Base-by-base conservation (phyloP, 2,888 invertebrate genomes). In the Pimpla rufipes region DNA sequence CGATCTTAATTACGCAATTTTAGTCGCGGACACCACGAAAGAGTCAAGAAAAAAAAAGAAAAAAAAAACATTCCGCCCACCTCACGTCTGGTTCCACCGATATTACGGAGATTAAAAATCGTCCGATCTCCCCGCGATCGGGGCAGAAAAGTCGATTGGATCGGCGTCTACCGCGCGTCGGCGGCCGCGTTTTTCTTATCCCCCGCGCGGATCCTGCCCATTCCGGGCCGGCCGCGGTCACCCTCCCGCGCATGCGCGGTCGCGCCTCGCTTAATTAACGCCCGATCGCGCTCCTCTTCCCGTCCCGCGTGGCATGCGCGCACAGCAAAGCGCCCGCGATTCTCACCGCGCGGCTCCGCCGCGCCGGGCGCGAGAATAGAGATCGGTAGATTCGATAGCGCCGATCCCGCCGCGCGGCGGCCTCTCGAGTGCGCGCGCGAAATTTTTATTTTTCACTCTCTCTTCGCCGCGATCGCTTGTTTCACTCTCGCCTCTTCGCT, bases 351-450 rank as follows among this genome's bases (percentile, higher is more conserved):
- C 18, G 88, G 87, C 84, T 81, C 79, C 80, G 82, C 86, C 87
- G 78, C 84, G 82, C 55, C 42, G 68, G 47, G 74, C 84, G 85
- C 81, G 83, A 79, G 75, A 83, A 83, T 79, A 52, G 68, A 88
- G 92, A 92, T 92, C 90, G 88, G 87, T 88, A 90, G 88, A 89
- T 88, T 50, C 85, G 92, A 92, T 92, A 92, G 86, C n/a, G n/a
- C 88, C 83, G 87, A 87, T 85, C 85, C 85, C 85, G 86, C 84
- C 81, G 52, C 66, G 76, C 71, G 85, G 85, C 86, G 83, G 83
- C 83, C 84, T 66, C 81, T 84, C 86, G 59, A 67, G 70, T 85
- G 70, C 81, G 85, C 81, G 85, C 81, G 55, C 13, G 18, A 70
- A 75, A 37, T 70, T 21, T 37, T 57, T 59, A 73, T 57, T 66